A percentile compares a stretch with the other conserved stretches of the same genome.
Conservation (phyloP, 2,113 vertebrate genomes). For the Ibidorhyncha struthersii region DNA sequence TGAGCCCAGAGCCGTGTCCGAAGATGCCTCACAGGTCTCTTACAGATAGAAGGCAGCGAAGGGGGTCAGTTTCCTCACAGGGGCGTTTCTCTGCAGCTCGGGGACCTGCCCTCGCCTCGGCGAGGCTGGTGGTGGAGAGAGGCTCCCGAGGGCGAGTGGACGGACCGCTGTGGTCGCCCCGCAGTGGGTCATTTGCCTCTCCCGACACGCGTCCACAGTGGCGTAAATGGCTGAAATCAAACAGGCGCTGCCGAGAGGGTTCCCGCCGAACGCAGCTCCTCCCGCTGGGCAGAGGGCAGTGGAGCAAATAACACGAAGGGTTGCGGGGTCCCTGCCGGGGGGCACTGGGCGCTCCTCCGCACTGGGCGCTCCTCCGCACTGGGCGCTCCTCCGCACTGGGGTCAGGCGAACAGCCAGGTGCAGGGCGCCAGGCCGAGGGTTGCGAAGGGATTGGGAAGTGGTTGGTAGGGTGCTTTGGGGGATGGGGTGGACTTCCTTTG, state of each 20-base stretch:
- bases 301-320: accelerated
- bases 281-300: not conserved
- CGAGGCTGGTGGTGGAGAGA: not conserved
- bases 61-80: too few relatives aligned
- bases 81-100: accelerated
- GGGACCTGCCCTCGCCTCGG: not conserved
- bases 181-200: accelerated
- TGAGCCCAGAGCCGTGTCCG: accelerated
- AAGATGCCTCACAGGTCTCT: accelerated
- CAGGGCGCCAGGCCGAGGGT: accelerated
- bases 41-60: accelerated
- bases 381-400: accelerated
- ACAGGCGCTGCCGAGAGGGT: accelerated
- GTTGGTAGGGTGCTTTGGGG: accelerated
- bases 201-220: accelerated
- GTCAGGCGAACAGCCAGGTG: accelerated
- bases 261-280: not conserved
- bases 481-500: accelerated
- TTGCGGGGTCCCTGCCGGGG: not conserved
- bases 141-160: too few relatives aligned
- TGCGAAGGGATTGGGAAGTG: not conserved
- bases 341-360: accelerated
- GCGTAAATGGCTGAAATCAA: not conserved
- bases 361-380: accelerated
- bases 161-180: accelerated